A percentile compares a stretch with the other conserved stretches of the same genome.
These are phyloP conservation scores for Cryptotis parvus DNA, from an alignment of 2,113 vertebrate species.

Conservation along the genomic window DNA sequence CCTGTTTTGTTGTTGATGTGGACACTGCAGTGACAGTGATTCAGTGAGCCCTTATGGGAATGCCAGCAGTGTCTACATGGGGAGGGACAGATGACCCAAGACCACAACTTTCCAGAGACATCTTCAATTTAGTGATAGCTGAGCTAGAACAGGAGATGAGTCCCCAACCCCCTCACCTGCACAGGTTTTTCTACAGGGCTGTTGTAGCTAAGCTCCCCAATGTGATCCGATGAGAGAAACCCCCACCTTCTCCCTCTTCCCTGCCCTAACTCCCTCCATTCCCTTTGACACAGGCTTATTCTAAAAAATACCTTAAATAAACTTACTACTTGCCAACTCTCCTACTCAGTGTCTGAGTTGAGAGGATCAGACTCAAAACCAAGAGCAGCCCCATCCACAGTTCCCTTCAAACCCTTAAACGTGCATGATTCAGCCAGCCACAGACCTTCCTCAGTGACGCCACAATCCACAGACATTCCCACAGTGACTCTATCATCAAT, in stretches of 20 bases:
- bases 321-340: background rate
- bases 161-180: background rate
- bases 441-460: too few species aligned
- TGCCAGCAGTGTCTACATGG: background rate
- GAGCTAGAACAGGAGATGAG: background rate
- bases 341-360: background rate
- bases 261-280: too few species aligned
- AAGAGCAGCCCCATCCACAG: background rate
- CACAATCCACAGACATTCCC: too few species aligned
- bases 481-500: too few species aligned
- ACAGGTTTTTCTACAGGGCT: background rate
- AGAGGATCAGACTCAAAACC: background rate
- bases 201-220: rapidly evolving
- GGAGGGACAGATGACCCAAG: background rate
- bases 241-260: background rate
- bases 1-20: background rate
- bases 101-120: background rate
- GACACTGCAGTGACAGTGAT: rapidly evolving
- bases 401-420: background rate
- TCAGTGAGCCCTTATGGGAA: background rate
- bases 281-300: background rate
- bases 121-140: background rate
- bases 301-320: background rate
- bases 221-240: too few species aligned
- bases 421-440: background rate